A percentile compares a stretch with the other conserved stretches of the same genome.
Evolutionary conservation across 1,140 invertebrate genomes (phyloP).

Genomic region (Phymorhynchus buccinoides): DNA sequence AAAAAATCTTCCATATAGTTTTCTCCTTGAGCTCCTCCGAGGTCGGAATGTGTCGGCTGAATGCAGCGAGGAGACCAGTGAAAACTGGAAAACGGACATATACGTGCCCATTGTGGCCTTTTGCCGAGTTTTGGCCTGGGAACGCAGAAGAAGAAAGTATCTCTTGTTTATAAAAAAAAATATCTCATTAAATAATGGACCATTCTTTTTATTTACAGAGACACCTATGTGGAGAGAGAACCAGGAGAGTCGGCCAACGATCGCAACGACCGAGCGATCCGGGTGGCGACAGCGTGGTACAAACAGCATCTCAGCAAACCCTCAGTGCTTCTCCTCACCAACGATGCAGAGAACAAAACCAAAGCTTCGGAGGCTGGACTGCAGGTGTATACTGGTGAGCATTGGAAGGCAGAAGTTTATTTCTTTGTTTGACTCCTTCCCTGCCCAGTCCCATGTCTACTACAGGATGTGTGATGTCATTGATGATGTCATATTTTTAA

Average conservation of each 20-base stretch:
- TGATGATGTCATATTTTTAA: no score
- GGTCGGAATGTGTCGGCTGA: no score
- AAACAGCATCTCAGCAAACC: slow-evolving; percentile 71
- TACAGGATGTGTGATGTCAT: no score
- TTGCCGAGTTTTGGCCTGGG: no score
- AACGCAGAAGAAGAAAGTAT: no score
- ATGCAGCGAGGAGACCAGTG: no score
- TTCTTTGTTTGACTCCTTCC: not conserved
- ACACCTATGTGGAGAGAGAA: slow-evolving; percentile 85
- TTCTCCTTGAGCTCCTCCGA: no score
- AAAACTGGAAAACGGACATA: no score
- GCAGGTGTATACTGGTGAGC: slow-evolving; percentile 80
- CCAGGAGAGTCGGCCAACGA: slow-evolving; percentile 90
- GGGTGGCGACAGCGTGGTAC: slow-evolving; percentile 88
- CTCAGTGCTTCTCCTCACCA: slow-evolving; percentile 85
- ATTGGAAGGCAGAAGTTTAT: not conserved
- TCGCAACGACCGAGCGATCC: slow-evolving; percentile 92
- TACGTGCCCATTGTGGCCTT: no score
- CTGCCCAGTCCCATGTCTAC: not conserved
- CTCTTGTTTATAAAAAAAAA: no score
- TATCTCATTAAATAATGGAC: no score
- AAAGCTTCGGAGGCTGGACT: slow-evolving; percentile 83
- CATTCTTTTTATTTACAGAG: slow-evolving; percentile 75
- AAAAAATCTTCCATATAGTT: no score
- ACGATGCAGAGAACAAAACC: slow-evolving; percentile 86